Evolutionary conservation across 2,888 invertebrate genomes (phyloP), one percentile per base, ranked within the genome.

Genomic region (Nemapogon koenigi): DNA sequence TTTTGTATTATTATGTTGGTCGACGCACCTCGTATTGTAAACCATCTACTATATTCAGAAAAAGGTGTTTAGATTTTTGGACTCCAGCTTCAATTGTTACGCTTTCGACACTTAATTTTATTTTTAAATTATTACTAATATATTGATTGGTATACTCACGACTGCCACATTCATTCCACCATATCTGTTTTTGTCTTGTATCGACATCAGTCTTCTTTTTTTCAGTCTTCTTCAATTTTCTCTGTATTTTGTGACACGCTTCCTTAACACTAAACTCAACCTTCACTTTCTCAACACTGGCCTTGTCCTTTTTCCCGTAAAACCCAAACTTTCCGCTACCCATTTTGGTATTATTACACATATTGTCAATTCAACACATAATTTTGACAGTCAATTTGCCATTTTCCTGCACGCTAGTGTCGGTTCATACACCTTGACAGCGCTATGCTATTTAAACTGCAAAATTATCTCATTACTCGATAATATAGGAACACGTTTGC

Each of bases 111-210:
- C n/a, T n/a, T n/a, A n/a, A n/a, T n/a, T n/a, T n/a, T n/a, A n/a
- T n/a, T n/a, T n/a, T n/a, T n/a, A n/a, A n/a, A n/a, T n/a, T n/a
- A n/a, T n/a, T n/a, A n/a, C n/a, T n/a, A n/a, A n/a, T n/a, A n/a
- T n/a, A n/a, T n/a, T n/a, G 10, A 22, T 10, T 7, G 28, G 7
- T 8, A 6, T 28, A 75, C 78, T 78, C 59, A 78, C 78, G 58
- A 50, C 72, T 68, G 52, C 59, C 71, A 56, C 76, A 75, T 51
- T 78, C 75, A 43, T 76, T 75, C 79, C 79, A 80, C 80, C 80
- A 79, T 47, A 80, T 76, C 18, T 63, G 69, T 57, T 78, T 80
- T 52, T 78, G 75, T 41, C 60, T 67, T 40, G 55, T 51, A 26
- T 57, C 53, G 35, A 45, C 53, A 51, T 72, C 73, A 73, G 73